Evolutionary conservation across 2,888 invertebrate species (phyloP), one percentile per base, ranked within the genome.

Genomic region (Meganola albula): DNA sequence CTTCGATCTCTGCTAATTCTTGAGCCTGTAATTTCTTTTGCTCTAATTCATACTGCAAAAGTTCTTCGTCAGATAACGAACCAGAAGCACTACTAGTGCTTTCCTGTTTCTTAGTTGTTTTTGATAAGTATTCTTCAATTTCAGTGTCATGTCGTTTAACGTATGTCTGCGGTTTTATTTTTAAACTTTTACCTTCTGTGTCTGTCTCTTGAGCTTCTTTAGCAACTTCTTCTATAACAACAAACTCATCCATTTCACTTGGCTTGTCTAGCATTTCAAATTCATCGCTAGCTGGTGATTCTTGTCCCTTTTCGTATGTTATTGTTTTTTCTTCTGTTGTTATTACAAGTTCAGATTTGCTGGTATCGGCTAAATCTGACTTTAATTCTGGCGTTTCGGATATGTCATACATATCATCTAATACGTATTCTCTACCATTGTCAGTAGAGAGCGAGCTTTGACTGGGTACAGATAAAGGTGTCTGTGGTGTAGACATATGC

Each of bases 201-300:
- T 95, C 95, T 35, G 89, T 90, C 75, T 95, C 95, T 53, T 91
- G 90, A 1, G 95, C 95, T 79, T 95, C 95, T 63, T 91, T 93
- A 1, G 93, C 95, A 1, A 95, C 94, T 72, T 95, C 95, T 77
- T 95, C 95, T 43, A 95, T 92, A 0, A 95, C 93, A 0, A 95
- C 93, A 62, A 95, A 95, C 54, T 95, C 95, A 59, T 95, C 95
- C 48, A 93, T 92, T 49, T 95, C 90, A 60, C 93, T 93, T 1
- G 95, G 94, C 62, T 94, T 94, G 53, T 95, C 95, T 1, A 95
- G 86, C 87, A 95, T 89, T 87, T 95, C 95, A 69, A 95, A 95
- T 12, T 95, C 95, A 66, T 95, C 95, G 57, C 92, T 93, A 6
- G 89, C 91, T 0, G 94, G 94, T 0, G 94, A 94, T 50, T 93